Conservation (phyloP, 2,113 vertebrate genomes). For the cattle (Bos taurus) region ARS-UCD2.0 NC_037337.1:43920501-43921000, state of each 20-base stretch:
- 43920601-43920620: background rate
- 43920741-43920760: background rate
- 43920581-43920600: background rate
- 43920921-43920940: background rate
- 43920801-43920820: background rate
- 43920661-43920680: background rate
- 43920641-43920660: background rate
- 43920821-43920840: background rate
- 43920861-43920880: background rate
- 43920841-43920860: background rate
- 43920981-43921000: background rate
- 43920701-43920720: background rate
- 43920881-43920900: background rate
- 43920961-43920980: background rate
- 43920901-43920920: background rate
- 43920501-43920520: background rate
- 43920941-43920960: background rate
- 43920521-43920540: background rate
- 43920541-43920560: background rate
- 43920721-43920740: background rate
- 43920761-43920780: background rate
- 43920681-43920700: background rate
- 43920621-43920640: background rate
- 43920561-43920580: background rate
- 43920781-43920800: background rate